These are phyloP conservation scores for Peromyscus nudipes DNA, from an alignment of 2,797 vertebrate genomes.

Conservation along the genomic window DNA sequence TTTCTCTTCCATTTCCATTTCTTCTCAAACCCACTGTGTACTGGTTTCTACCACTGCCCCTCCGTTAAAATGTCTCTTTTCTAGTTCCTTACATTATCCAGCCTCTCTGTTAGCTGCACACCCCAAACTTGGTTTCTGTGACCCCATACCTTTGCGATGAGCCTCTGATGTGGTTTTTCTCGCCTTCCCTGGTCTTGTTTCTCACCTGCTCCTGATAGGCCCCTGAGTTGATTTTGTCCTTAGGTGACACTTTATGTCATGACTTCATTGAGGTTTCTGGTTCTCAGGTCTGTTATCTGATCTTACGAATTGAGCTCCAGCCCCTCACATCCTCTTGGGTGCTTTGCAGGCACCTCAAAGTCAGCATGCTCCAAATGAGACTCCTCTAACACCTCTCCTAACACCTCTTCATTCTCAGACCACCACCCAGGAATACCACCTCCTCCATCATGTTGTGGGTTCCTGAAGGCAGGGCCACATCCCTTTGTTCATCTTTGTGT, in stretches of 20 bases:
- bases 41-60: not conserved
- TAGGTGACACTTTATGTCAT: not conserved
- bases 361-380: not conserved
- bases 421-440: not conserved
- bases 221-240: not conserved
- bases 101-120: not conserved
- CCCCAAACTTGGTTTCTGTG: not conserved
- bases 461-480: not conserved
- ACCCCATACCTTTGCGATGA: not conserved
- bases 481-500: not conserved
- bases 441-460: conserved; percentile 1
- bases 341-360: not conserved
- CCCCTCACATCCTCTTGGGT: not conserved
- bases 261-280: not conserved
- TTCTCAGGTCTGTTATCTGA: not conserved
- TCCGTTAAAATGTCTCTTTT: not conserved
- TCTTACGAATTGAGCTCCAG: not conserved
- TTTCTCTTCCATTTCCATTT: conserved; percentile 10
- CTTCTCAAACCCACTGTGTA: not conserved
- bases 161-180: not conserved
- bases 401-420: not conserved
- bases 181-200: not conserved
- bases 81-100: not conserved
- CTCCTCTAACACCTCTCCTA: not conserved
- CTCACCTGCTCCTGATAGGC: not conserved